Base-by-base conservation (phyloP, 2,113 vertebrate species). In the Pitta sordida region DNA sequence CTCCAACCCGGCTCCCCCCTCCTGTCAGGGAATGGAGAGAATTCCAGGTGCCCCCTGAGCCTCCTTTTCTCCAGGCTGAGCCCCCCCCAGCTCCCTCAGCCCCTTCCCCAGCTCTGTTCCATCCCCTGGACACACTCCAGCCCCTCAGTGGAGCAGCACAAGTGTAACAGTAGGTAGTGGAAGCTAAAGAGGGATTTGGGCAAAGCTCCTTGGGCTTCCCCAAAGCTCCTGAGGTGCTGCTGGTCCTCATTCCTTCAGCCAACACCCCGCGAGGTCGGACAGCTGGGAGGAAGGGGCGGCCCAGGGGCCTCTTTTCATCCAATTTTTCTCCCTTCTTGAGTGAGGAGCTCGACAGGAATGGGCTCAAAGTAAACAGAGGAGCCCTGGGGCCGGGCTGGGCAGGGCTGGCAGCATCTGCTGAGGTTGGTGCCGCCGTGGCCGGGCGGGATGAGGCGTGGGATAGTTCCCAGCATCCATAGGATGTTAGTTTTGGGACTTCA, bases 401-500 rank as follows among this genome's bases (percentile, higher is more conserved):
- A 3, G 76, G 37, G 73, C 56, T 52, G 86, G 80, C 86, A 68
- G 92, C 13, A 69, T 15, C 4, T 3, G 13, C 39, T 0, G 12
- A 39, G 22, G 48, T 17, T 75, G 91, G 77, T 0, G 63, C 92
- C 69, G 82, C 78, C 7, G 6, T 0, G 30, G 86, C 3, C 53
- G 11, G 53, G 18, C 32, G 39, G 48, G 81, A 23, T 4, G 6
- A 55, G 85, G 89, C 60, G 75, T 95, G 96, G 94, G 95, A 95
- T 77, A 89, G 74, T 52, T 60, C 85, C 83, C 88, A 52, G 80
- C 85, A 34, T 5, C 95, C 94, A 73, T 43, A 32, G 91, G 93
- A 94, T 93, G 93, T 96, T 86, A 88, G 87, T 94, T 19, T 95
- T 94, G 0, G 1, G 89, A 93, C 91, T 93, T 83, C 93, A 95